Evolutionary conservation across 2,113 vertebrate species (phyloP), one percentile per base, ranked within the genome.

Genomic region (Chionomys nivalis): DNA sequence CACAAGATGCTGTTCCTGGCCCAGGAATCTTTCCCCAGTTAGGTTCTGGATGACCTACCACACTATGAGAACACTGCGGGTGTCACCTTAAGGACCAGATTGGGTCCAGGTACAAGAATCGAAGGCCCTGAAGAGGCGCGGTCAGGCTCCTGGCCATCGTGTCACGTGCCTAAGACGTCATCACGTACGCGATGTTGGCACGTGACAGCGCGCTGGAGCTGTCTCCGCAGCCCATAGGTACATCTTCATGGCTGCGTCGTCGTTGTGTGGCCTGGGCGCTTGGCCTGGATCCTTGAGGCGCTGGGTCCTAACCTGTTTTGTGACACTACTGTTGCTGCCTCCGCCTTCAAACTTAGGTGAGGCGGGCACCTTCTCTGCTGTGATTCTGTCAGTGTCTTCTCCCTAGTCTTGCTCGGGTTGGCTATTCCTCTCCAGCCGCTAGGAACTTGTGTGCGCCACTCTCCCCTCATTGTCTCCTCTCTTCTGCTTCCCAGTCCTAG

Each of bases 261-360:
- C 3, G 4, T 4, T 1, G 21, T 1, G 1, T 7, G 0, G 1
- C 49, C 31, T 3, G 19, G 1, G 36, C 7, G 2, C 33, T 2
- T 85, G 52, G 14, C 73, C 7, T 3, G 39, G 44, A 47, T 39
- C 61, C 49, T 65, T 14, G 3, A 58, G 44, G 49, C 52, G 24
- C 11, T n/a, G 23, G 1, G 33, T 49, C 42, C 39, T 75, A 63
- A n/a, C 31, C 44, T 7, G 4, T 61, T 16, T 31, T 36, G 3
- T 78, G 12, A 11, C 85, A 24, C 68, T 78, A 47, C 39, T 78
- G 31, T 78, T 95, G 31, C 65, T 93, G 36, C 61, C 11, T 28
- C 31, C 1, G 2, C 87, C 8, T 0, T 47, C 33, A 52, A 86
- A 26, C 90, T 39, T 31, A 0, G 94, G 97, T 97, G 92, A 96